These are phyloP conservation scores for Uloborus diversus DNA, from an alignment of 1,140 invertebrate species.

Conservation along the genomic window DNA sequence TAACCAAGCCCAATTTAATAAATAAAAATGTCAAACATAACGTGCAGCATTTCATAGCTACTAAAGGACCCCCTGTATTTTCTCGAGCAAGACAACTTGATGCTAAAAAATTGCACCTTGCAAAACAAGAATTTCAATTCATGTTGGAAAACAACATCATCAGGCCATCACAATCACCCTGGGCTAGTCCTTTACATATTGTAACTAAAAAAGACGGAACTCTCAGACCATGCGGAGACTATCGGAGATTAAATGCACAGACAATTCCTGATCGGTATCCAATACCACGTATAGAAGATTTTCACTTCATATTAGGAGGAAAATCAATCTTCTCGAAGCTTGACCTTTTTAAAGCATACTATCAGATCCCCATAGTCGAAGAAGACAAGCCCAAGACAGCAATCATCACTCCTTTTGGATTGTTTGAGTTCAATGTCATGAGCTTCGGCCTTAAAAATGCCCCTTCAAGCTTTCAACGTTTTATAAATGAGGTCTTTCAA, in stretches of 20 bases:
- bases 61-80: not conserved
- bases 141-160: not conserved
- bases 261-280: slow-evolving; percentile 60
- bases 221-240: slow-evolving; percentile 38
- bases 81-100: not conserved
- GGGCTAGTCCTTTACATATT: slow-evolving; percentile 57
- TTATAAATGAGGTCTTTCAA: slow-evolving; percentile 64
- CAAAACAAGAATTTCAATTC: slow-evolving; percentile 1
- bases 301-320: slow-evolving; percentile 14
- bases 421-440: slow-evolving; percentile 60
- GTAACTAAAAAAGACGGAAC: slow-evolving; percentile 56
- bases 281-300: slow-evolving; percentile 58
- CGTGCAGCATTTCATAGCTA: not conserved
- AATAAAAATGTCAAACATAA: not conserved
- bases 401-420: slow-evolving; percentile 62
- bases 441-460: slow-evolving; percentile 67
- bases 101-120: not conserved
- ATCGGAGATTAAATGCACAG: slow-evolving; percentile 49
- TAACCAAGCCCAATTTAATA: not conserved
- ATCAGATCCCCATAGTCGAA: slow-evolving; percentile 61
- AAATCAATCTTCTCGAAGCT: slow-evolving; percentile 57
- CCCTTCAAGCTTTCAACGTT: slow-evolving; percentile 61
- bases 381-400: slow-evolving; percentile 62
- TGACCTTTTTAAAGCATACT: slow-evolving; percentile 59
- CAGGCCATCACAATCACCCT: not conserved